phyloP scores from a whole-genome alignment of 2,113 vertebrate species.

The Thryonomys swinderianus region DNA sequence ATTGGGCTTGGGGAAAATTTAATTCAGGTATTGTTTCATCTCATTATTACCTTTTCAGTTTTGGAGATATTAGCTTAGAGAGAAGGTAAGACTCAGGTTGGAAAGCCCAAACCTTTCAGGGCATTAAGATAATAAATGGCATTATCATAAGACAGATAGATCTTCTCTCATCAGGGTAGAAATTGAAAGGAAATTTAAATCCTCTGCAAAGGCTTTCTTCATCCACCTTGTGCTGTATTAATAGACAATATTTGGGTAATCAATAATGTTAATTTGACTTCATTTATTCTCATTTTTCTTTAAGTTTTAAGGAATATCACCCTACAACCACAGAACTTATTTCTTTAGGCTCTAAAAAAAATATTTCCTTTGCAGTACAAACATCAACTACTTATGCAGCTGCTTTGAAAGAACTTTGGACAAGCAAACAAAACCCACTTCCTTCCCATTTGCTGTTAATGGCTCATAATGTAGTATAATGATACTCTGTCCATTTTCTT shows the following conservation, averaged over 20 bases:
- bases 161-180: neutral
- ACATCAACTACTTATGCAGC: conserved; percentile 57
- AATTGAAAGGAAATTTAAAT: neutral
- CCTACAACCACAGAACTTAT: neutral
- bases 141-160: neutral
- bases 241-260: conserved; percentile 9
- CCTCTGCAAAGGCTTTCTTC: neutral
- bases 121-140: neutral
- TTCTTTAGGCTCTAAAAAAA: conserved; percentile 51
- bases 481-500: conserved; percentile 72
- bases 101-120: neutral
- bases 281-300: neutral
- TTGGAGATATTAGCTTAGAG: neutral
- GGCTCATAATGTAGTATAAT: conserved; percentile 69
- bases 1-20: neutral
- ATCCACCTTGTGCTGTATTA: neutral
- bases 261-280: neutral
- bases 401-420: conserved; percentile 74
- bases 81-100: neutral
- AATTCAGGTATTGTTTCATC: neutral
- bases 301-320: conserved; percentile 40
- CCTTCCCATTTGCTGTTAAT: conserved; percentile 71
- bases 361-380: conserved; percentile 14
- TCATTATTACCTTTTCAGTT: neutral
- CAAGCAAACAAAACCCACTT: conserved; percentile 67